A percentile compares a stretch with the other conserved stretches of the same genome.
phyloP scores from a whole-genome alignment of 2,888 invertebrate species.

The Mesochorus sp. region DNA sequence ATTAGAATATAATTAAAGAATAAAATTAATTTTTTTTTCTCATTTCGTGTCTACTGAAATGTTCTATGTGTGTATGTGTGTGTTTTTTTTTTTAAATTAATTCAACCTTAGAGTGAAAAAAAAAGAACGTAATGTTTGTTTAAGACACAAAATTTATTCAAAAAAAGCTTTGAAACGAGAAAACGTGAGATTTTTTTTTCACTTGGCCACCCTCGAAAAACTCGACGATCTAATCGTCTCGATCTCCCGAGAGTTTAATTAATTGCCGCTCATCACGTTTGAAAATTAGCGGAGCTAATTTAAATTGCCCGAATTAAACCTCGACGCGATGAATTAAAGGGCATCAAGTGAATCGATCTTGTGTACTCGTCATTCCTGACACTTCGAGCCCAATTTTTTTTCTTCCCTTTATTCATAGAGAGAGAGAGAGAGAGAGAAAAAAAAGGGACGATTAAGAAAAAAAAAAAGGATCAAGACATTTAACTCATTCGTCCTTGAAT shows the following conservation, averaged over 20 bases:
- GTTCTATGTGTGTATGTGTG: no score
- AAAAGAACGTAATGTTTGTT: no score
- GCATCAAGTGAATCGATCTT: constrained; percentile 54
- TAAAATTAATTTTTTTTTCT: no score
- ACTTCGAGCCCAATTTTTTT: constrained; percentile 9
- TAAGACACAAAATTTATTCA: not conserved
- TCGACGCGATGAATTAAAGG: constrained; percentile 45
- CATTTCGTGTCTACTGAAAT: no score
- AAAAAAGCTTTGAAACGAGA: not conserved
- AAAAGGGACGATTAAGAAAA: no score
- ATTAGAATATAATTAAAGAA: no score
- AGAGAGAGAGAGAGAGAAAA: no score
- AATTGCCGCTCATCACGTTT: constrained; percentile 72
- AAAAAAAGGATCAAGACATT: no score
- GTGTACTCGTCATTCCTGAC: constrained; percentile 26
- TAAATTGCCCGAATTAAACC: constrained; percentile 62
- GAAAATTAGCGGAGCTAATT: constrained; percentile 72
- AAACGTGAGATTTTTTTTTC: no score
- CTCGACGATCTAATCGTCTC: constrained; percentile 66
- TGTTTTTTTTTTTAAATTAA: no score
- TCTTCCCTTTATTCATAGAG: not conserved
- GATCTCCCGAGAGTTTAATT: constrained; percentile 57
- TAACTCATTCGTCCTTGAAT: no score
- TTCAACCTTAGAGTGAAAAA: no score
- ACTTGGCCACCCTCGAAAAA: constrained; percentile 16